A percentile compares a stretch with the other conserved stretches of the same genome.
These are phyloP conservation scores for Ctenopoma kingsleyae DNA, from an alignment of 2,797 vertebrate genomes.

Conservation along the genomic window DNA sequence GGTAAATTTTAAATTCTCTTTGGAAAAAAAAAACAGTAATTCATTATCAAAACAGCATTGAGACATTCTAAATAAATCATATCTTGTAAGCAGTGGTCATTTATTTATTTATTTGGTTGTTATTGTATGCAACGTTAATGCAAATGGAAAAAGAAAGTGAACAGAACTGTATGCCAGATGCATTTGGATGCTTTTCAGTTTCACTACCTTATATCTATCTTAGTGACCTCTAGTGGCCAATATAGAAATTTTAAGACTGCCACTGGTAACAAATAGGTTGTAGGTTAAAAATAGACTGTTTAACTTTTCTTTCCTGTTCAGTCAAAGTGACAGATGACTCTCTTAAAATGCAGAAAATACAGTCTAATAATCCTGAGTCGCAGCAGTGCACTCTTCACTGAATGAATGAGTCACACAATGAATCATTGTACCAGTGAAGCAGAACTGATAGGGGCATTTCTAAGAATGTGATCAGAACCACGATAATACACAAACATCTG, in stretches of 20 bases:
- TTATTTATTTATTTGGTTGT: neutral
- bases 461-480: neutral
- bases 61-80: neutral
- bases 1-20: conserved; percentile 12
- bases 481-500: neutral
- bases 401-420: conserved; percentile 3
- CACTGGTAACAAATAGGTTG: neutral
- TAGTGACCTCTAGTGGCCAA: conserved; percentile 5
- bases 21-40: neutral
- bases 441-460: neutral
- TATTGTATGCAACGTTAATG: neutral
- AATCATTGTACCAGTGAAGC: neutral
- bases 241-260: neutral
- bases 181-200: neutral
- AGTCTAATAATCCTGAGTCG: neutral
- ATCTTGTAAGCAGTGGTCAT: neutral
- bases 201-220: neutral
- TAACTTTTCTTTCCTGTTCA: neutral
- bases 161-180: neutral
- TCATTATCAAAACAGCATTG: neutral
- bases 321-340: neutral
- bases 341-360: neutral
- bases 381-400: neutral
- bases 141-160: neutral
- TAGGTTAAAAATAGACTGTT: neutral